Conservation (phyloP, 2,888 invertebrate genomes). For the Caenorhabditis plicata region DNA sequence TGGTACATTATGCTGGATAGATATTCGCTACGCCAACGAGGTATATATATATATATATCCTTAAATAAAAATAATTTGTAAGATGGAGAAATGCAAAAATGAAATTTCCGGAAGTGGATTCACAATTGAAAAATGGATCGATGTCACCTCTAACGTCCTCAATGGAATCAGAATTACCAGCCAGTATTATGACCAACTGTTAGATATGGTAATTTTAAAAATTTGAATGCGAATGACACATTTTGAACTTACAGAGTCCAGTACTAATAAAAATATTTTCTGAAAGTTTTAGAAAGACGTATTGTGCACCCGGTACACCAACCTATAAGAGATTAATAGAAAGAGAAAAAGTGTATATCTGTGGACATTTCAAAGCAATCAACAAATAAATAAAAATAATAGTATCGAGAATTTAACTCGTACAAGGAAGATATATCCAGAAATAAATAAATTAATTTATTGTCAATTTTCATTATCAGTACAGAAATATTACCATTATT, state of each 20-base stretch:
- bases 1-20: constrained; percentile 51
- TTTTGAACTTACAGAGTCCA: constrained; percentile 40
- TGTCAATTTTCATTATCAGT: no score
- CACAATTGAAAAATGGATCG: constrained; percentile 20
- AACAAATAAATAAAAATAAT: no score
- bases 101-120: constrained; percentile 32
- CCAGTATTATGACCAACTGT: constrained; percentile 45
- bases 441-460: constrained; percentile 33
- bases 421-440: not conserved
- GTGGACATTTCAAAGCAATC: no score
- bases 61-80: not conserved
- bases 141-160: constrained; percentile 46
- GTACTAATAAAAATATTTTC: constrained; percentile 44
- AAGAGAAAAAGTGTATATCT: constrained; percentile 28
- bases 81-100: constrained; percentile 13
- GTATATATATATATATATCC: constrained; percentile 11
- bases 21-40: constrained; percentile 42
- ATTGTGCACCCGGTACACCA: constrained; percentile 57
- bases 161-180: constrained; percentile 38
- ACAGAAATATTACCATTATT: not conserved
- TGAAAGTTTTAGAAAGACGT: constrained; percentile 43
- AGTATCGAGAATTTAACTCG: not conserved
- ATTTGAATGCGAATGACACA: not conserved
- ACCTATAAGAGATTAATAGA: constrained; percentile 35
- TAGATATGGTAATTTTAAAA: constrained; percentile 35